Evolutionary conservation across 2,797 vertebrate species (phyloP).

Genomic region (Todus mexicanus): DNA sequence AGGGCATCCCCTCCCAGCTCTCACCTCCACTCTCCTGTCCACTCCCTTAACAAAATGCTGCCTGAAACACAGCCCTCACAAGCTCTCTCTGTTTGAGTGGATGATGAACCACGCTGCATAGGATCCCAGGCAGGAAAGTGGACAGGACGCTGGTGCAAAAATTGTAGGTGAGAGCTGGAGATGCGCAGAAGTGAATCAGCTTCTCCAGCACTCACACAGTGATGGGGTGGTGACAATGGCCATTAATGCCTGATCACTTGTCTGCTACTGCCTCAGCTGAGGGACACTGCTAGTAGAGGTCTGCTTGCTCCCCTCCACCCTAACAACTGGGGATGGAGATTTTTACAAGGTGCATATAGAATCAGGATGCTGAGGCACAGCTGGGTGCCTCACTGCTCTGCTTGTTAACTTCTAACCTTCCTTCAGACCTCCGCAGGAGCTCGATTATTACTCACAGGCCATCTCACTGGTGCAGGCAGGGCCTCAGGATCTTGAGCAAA

Average conservation of each 20-base stretch:
- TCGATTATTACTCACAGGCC: neutral
- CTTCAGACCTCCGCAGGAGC: neutral
- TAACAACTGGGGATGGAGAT: neutral
- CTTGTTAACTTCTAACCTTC: neutral
- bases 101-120: neutral
- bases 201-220: neutral
- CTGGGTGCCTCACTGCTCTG: neutral
- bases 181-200: neutral
- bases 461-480: neutral
- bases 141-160: neutral
- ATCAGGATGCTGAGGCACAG: neutral
- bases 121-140: neutral
- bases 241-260: rapidly evolving
- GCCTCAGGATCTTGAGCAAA: neutral
- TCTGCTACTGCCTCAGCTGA: neutral
- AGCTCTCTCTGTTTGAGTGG: neutral
- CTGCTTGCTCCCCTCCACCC: neutral
- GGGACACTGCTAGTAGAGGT: neutral
- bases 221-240: neutral
- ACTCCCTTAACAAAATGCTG: neutral
- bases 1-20: neutral
- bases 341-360: neutral
- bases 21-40: neutral
- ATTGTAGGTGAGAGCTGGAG: neutral
- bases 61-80: neutral